Base-by-base conservation (phyloP, 2,888 invertebrate species). In the Epinotia bilunana region DNA sequence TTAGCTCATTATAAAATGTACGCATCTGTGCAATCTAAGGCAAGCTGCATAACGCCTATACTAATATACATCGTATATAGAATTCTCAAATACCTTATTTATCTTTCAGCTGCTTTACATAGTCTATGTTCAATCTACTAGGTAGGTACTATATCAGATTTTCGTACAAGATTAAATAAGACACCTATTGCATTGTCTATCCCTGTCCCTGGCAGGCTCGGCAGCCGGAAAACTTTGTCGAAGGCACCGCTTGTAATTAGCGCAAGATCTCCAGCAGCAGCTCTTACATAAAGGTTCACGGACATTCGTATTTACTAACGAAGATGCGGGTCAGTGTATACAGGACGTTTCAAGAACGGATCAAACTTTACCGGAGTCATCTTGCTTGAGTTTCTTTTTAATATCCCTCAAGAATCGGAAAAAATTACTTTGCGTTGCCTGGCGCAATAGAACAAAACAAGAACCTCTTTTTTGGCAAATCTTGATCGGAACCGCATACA, bases 311-410 rank as follows among this genome's bases (percentile, higher is more conserved):
- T 60, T 69, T 58, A 43, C 58, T 28, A 39, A 46, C 43, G 18
- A 60, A 58, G 69, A 69, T 69, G 69, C 69, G 69, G 69, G 58
- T 68, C 68, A 68, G 20, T 23, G 23, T 58, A 43, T 46, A 69
- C 16, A 58, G 58, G 58, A n/a, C 58, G 43, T 46, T 6, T 23
- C n/a, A 46, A 58, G 43, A 60, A 46, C 69, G 2, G 23, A n/a
- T 28, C 58, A n/a, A 46, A 69, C 7, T 58, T 58, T 67, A 67
- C 1, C 9, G 49, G 49, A 16, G 49, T 61, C n/a, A 53, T 53
- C n/a, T 53, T 6, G n/a, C 7, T 53, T 53, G 53, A 53, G 13
- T 53, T 23, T 13, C 28, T 13, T 23, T 28, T 23, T 60, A 28
- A 60, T 23, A 16, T 60, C 28, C 0, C 12, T 13, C 12, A n/a